Evolutionary conservation across 1,140 invertebrate genomes (phyloP).

Genomic region (Diabrotica undecimpunctata): DNA sequence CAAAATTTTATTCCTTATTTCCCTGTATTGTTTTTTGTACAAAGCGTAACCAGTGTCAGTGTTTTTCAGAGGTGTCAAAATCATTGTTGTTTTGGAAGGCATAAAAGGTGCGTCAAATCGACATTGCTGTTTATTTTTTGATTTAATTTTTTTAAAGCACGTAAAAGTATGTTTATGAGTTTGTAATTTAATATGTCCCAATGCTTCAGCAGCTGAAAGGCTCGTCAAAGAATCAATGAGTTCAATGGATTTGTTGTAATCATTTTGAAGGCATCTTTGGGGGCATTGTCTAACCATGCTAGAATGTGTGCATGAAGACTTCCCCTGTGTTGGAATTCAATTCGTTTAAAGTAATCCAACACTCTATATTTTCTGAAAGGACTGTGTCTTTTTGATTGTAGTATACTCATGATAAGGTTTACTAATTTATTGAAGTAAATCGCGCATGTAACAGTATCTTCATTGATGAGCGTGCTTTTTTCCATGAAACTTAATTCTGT

Average conservation of each 20-base stretch:
- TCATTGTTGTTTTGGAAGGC: slow-evolving; percentile 30
- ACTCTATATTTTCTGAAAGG: slow-evolving; percentile 36
- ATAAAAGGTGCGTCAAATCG: slow-evolving; percentile 41
- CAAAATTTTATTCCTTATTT: no score
- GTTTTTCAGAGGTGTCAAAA: slow-evolving; percentile 33
- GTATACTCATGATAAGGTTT: slow-evolving; percentile 29
- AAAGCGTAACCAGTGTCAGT: no score
- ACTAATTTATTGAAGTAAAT: no score
- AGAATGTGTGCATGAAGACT: slow-evolving; percentile 36
- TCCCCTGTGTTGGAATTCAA: slow-evolving; percentile 51
- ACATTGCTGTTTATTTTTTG: slow-evolving; percentile 33
- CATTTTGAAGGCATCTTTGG: no score
- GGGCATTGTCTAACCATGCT: no score
- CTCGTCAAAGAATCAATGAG: slow-evolving; percentile 27
- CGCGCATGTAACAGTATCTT: slow-evolving; percentile 49
- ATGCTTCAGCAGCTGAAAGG: slow-evolving; percentile 29
- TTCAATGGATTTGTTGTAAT: slow-evolving; percentile 15
- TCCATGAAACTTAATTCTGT: slow-evolving; percentile 35
- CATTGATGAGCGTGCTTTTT: slow-evolving; percentile 43
- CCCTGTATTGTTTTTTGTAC: no score
- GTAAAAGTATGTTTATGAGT: slow-evolving; percentile 35
- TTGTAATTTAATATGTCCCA: slow-evolving; percentile 35
- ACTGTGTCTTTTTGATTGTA: slow-evolving; percentile 21
- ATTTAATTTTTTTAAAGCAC: slow-evolving; percentile 32
- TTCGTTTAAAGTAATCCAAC: slow-evolving; percentile 43